Base-by-base conservation (phyloP, 2,113 vertebrate species). In the Ancistrus triradiatus region DNA sequence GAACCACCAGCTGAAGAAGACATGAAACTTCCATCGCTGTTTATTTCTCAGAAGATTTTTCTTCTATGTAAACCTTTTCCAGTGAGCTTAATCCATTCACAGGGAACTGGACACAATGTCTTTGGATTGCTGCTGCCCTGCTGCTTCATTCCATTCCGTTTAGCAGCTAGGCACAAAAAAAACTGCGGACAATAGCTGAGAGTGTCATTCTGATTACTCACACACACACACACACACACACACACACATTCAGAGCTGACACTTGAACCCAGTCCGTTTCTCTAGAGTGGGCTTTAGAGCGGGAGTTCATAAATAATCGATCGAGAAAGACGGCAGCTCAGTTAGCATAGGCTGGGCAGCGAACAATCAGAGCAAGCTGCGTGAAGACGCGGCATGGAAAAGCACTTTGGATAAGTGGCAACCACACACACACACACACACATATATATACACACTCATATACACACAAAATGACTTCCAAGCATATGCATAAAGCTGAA, bases 381-480 rank as follows among this genome's bases (percentile, higher is more conserved):
- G 55, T 67, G 28, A 63, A 72, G 70, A 51, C 25, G 7, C 25
- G 43, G 68, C 65, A 68, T 75, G 77, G 84, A 82, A 80, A 85
- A 82, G 83, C 78, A 68, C 72, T 67, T 66, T 51, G 48, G 59
- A 63, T 51, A 47, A 35, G 43, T 67, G 48, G 22, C 42, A 62
- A 47, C 60, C 40, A 52, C 31, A 15, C 49, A 46, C 48, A 68
- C 47, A 68, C 40, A 35, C 58, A 38, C 17, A 61, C 44, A 35
- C 44, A 61, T 44, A 60, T 25, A 60, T 11, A 19, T 2, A 10
- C n/a, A 46, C 15, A 46, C 42, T 19, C 58, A 33, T 21, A 46
- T 17, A 35, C 57, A 60, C 57, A 58, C 33, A 42, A 35, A 51
- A 50, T 49, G 58, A 50, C 15, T 43, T 51, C 8, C 22, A 57